Evolutionary conservation across 2,888 invertebrate species (phyloP).

Genomic region (Galerucella calmariensis): DNA sequence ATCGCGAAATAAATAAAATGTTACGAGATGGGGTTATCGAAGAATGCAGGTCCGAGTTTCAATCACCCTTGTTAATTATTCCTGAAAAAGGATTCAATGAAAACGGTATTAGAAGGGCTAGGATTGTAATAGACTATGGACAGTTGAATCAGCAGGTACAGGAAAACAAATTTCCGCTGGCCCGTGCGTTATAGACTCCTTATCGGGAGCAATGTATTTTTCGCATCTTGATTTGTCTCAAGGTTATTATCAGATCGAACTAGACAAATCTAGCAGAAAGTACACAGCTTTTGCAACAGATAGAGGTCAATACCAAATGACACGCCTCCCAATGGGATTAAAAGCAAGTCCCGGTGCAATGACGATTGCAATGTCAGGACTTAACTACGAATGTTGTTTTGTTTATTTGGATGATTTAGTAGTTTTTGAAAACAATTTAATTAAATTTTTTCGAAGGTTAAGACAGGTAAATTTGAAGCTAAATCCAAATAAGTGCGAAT

Average conservation of each 20-base stretch:
- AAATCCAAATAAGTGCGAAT: slow-evolving; percentile 44
- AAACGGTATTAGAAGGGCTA: slow-evolving; percentile 42
- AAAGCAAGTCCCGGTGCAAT: slow-evolving; percentile 48
- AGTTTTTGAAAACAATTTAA: slow-evolving; percentile 28
- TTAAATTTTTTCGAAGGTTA: slow-evolving; percentile 26
- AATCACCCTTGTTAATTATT: too few relatives aligned
- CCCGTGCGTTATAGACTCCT: slow-evolving; percentile 47
- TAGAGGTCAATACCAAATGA: slow-evolving; percentile 50
- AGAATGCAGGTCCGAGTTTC: too few relatives aligned
- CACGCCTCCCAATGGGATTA: slow-evolving; percentile 48
- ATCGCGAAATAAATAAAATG: slow-evolving; percentile 46
- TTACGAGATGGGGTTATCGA: slow-evolving; percentile 42
- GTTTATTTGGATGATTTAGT: not conserved
- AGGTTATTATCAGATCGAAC: slow-evolving; percentile 51
- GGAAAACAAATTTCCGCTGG: slow-evolving; percentile 23
- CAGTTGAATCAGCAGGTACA: slow-evolving; percentile 25
- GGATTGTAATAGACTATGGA: slow-evolving; percentile 45
- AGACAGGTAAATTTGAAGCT: slow-evolving; percentile 29
- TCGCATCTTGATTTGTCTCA: slow-evolving; percentile 48
- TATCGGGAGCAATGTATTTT: too few relatives aligned
- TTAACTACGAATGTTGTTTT: slow-evolving; percentile 41
- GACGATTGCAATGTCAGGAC: slow-evolving; percentile 48
- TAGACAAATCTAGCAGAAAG: slow-evolving; percentile 42
- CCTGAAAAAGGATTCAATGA: slow-evolving; percentile 14
- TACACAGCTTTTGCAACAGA: slow-evolving; percentile 50